Base-by-base conservation (phyloP, 2,113 vertebrate species). In the Thunnus thynnus region DNA sequence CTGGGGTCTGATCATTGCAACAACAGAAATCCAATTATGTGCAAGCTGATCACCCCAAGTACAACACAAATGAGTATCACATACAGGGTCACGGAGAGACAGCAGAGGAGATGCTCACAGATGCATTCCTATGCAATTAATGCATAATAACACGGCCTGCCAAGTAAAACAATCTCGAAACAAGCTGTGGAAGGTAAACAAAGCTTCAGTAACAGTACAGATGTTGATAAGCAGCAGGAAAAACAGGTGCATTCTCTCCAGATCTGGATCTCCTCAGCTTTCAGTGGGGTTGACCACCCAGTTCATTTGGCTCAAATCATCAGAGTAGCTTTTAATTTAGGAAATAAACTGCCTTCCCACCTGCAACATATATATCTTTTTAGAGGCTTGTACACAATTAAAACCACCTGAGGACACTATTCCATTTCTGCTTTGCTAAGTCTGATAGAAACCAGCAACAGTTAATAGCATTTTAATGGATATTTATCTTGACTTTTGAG, bases 161-260 rank as follows among this genome's bases (percentile, higher is more conserved):
- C 89, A 88, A 86, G 58, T 13, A 48, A 70, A 89, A 84, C 80
- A 82, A 52, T 2, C 48, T 62, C 55, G 27, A 75, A 58, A 83
- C 63, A 13, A 81, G 85, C 83, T 56, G 82, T 0, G 50, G 46
- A 90, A 78, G 62, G 72, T 79, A 91, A 82, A 92, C 87, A 90
- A 51, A 84, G 65, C 72, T 30, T 68, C 54, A 77, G 17, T 9
- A 48, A 60, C 67, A 16, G 76, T 44, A 57, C 85, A 88, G 82
- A 86, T 89, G 80, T 66, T 20, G 65, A 84, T 67, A 74, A 61
- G 81, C 83, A 73, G 16, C 70, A 77, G 72, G 81, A 90, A 68
- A 78, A 76, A 44, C 92, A 94, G 93, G 92, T 94, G 93, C 80
- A 47, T 48, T 71, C 22, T 70, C 71, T 93, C 88, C 68, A 25